phyloP scores from a whole-genome alignment of 2,113 vertebrate genomes.

The Lampris megalopsis region DNA sequence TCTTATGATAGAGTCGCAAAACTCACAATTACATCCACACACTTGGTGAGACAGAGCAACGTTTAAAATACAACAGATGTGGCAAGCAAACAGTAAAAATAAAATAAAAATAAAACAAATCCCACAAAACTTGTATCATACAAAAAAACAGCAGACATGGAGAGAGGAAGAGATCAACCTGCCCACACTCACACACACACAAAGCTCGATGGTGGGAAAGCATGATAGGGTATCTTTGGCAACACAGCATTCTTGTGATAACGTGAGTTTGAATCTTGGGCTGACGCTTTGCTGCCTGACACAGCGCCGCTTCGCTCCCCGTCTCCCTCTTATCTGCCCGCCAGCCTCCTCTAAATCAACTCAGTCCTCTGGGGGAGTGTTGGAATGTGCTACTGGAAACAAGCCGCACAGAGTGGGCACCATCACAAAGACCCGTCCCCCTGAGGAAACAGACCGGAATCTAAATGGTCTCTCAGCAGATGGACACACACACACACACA shows the following conservation, averaged over 20 bases:
- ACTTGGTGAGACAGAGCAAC: too few relatives aligned
- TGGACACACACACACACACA: conserved; percentile 31
- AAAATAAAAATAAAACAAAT: too few relatives aligned
- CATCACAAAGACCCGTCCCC: conserved; percentile 3
- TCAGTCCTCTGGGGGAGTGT: conserved; percentile 19
- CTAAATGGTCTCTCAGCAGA: conserved; percentile 42
- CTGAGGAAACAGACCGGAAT: conserved; percentile 35
- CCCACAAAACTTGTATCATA: too few relatives aligned
- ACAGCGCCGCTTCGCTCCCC: conserved; percentile 14
- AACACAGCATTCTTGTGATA: not conserved
- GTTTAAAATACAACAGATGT: too few relatives aligned
- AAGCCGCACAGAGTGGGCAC: conserved; percentile 9
- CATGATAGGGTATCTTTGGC: too few relatives aligned
- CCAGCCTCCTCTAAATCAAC: conserved; percentile 34
- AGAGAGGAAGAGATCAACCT: too few relatives aligned
- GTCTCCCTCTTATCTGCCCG: not conserved
- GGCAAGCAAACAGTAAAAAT: too few relatives aligned
- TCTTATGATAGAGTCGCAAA: too few relatives aligned
- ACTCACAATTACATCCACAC: too few relatives aligned
- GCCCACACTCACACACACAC: not conserved
- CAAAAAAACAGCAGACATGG: too few relatives aligned
- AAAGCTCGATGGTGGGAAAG: not conserved
- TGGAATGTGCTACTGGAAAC: conserved; percentile 3
- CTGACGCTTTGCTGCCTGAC: not conserved
- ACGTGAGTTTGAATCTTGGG: conserved; percentile 1